phyloP scores from a whole-genome alignment of 2,888 invertebrate species.

The Pandemis corylana region DNA sequence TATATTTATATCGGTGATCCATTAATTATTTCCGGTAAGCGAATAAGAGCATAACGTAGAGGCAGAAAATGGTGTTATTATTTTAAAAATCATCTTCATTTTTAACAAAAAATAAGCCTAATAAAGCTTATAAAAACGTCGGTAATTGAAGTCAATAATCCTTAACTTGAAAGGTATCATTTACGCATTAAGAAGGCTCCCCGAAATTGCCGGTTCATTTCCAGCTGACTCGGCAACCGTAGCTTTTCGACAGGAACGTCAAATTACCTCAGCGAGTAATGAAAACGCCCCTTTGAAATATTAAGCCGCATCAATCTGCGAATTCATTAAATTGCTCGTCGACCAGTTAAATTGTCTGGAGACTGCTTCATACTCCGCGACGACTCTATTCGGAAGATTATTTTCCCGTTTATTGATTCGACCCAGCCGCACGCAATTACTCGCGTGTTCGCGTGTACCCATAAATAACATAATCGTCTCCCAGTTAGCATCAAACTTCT shows the following conservation, averaged over 20 bases:
- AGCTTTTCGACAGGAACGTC: not conserved
- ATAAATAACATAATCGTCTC: slow-evolving; percentile 35
- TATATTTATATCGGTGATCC: not conserved
- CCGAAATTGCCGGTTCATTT: slow-evolving; percentile 15
- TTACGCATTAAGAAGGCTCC: slow-evolving; percentile 11
- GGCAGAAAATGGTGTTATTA: not conserved
- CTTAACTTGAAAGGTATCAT: slow-evolving; percentile 10
- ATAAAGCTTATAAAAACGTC: slow-evolving; percentile 1
- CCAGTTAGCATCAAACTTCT: slow-evolving; percentile 25
- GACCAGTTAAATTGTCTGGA: slow-evolving; percentile 10
- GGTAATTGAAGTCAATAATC: not conserved
- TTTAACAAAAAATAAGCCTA: not conserved
- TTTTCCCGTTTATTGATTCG: slow-evolving; percentile 9
- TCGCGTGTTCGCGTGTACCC: slow-evolving; percentile 13
- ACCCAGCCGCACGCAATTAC: slow-evolving; percentile 11
- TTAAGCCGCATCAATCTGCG: slow-evolving; percentile 19
- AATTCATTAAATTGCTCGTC: slow-evolving; percentile 13
- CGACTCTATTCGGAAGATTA: slow-evolving; percentile 4
- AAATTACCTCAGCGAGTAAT: slow-evolving; percentile 6
- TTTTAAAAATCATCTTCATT: not conserved
- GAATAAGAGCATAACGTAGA: not conserved
- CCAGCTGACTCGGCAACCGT: not conserved
- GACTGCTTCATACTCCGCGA: slow-evolving; percentile 10
- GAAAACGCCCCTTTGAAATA: slow-evolving; percentile 14
- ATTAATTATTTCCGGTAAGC: not conserved